Conservation (phyloP, 2,888 invertebrate species). For the Pecten maximus region DNA sequence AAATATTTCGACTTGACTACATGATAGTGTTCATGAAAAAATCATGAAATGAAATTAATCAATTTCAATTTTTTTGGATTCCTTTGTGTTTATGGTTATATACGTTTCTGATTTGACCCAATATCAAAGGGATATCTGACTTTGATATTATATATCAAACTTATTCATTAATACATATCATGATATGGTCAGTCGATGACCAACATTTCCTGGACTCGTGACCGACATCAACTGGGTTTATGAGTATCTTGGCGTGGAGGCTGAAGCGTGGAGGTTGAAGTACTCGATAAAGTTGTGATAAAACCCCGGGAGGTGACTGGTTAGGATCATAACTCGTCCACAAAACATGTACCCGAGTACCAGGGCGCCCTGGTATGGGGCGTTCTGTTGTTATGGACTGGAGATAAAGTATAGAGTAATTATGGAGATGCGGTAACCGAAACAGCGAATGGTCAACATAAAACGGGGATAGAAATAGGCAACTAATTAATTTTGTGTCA, state of each 20-base stretch:
- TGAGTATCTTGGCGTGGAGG: background rate
- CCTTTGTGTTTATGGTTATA: no score
- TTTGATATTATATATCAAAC: background rate
- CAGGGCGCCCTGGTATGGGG: background rate
- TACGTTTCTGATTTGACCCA: background rate
- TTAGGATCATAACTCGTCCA: background rate
- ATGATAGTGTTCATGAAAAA: no score
- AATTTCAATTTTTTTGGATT: no score
- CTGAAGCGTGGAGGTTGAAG: conserved; percentile 15
- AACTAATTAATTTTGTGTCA: no score
- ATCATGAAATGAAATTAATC: no score
- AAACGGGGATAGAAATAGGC: no score
- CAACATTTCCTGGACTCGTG: background rate
- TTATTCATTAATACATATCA: background rate
- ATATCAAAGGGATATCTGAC: background rate
- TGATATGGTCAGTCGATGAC: background rate
- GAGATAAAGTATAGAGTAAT: background rate
- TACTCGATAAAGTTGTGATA: background rate
- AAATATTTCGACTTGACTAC: no score
- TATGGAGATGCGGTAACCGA: background rate
- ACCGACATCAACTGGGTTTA: background rate
- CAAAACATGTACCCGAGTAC: background rate
- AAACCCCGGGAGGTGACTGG: background rate
- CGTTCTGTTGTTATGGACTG: background rate
- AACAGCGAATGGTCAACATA: background rate